Base-by-base conservation (phyloP, 1,140 invertebrate genomes). In the Zeugodacus cucurbitae region DNA sequence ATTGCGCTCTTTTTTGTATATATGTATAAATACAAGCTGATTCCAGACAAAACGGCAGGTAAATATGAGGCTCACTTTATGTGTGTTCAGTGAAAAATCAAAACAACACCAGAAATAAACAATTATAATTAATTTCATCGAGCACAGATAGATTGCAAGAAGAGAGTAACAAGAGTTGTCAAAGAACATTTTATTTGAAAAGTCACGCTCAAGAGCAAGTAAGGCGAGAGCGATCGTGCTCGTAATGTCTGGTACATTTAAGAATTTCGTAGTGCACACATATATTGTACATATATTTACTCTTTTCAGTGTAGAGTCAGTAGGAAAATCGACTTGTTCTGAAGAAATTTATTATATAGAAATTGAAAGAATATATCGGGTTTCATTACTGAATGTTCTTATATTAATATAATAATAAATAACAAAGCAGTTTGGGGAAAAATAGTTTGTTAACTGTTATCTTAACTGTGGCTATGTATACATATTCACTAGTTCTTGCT, bases 81-180 rank as follows among this genome's bases (percentile, higher is more conserved):
- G 22, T 44, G 2, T 20, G 70, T 34, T 37, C 74, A 82, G 20
- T n/a, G 2, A 82, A 82, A 44, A 82, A 48, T 37, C n/a, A 82
- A 82, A 82, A 82, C 44, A 82, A 54, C 26, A 82, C 44, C 26
- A 82, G 41, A 14, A 82, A 82, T 41, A 48, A 82, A 82, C n/a
- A 78, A 44, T n/a, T 22, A 82, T n/a, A 54, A 82, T 8, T 29
- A 82, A 74, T 74, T 22, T 41, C 34, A 29, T 41, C 22, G 44
- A 82, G 26, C 11, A 48, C 8, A 41, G 29, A n/a, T 48, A n/a
- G n/a, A 26, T 82, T 22, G 14, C 2, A 11, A 48, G 11, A 48
- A 82, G 48, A 54, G 70, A 41, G 41, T 48, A 54, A 82, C 22
- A 5, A 26, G 7, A 41, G 6, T 48, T 54, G 0, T n/a, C 22